phyloP scores from a whole-genome alignment of 1,140 invertebrate genomes.

The Drosophila lacteicornis region DNA sequence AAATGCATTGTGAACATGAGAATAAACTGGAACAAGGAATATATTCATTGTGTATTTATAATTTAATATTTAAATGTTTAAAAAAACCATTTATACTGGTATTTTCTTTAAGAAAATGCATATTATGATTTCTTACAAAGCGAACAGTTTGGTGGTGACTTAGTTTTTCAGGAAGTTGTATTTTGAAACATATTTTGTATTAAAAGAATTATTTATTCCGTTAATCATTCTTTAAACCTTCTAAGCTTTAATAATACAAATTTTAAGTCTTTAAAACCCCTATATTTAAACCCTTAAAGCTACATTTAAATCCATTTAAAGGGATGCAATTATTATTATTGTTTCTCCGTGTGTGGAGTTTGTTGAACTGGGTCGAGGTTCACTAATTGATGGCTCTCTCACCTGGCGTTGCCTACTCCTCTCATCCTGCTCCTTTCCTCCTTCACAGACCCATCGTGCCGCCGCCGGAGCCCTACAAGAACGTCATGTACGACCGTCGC shows the following conservation, averaged over 20 bases:
- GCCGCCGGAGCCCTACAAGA: slow-evolving; percentile 87
- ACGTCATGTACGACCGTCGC: slow-evolving; percentile 94
- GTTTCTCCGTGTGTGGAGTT: slow-evolving; percentile 31
- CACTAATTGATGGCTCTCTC: slow-evolving; percentile 59
- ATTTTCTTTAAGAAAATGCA: no score
- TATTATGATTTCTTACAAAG: no score
- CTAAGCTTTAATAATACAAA: neutral
- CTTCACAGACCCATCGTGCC: slow-evolving; percentile 65
- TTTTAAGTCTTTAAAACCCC: no score
- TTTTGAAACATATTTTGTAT: neutral
- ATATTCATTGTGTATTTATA: neutral
- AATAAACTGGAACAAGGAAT: neutral
- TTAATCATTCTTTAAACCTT: neutral
- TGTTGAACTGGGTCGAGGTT: slow-evolving; percentile 75
- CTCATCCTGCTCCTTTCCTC: slow-evolving; percentile 12
- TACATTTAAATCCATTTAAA: no score
- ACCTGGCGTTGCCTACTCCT: slow-evolving; percentile 11
- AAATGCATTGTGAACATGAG: slow-evolving; percentile 2
- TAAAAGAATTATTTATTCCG: neutral
- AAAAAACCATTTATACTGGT: no score
- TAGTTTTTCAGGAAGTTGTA: neutral
- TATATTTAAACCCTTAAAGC: neutral
- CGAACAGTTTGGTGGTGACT: no score
- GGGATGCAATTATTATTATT: neutral
- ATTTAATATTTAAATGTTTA: no score